These are phyloP conservation scores for Paracyprichromis sp. DNA, from an alignment of 2,113 vertebrate genomes.

Conservation along the genomic window DNA sequence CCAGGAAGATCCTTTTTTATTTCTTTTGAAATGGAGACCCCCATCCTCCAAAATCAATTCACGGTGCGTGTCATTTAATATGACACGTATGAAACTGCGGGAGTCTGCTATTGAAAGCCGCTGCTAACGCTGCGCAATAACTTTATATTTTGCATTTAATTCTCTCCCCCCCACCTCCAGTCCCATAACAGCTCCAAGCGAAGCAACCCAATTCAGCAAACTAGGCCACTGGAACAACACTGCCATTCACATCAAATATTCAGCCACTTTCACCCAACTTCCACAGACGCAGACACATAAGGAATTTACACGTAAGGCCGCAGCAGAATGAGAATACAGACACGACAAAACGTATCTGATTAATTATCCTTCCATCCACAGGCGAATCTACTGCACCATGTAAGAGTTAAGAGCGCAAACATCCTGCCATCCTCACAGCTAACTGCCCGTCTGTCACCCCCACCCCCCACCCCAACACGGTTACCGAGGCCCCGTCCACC, in stretches of 20 bases:
- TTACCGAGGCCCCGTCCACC: slow-evolving; percentile 7
- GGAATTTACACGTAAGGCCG: not conserved
- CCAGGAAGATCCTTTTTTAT: not conserved
- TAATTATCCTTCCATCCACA: not conserved
- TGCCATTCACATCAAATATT: slow-evolving; percentile 27
- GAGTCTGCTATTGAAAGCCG: not conserved
- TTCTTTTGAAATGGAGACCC: not conserved
- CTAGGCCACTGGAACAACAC: slow-evolving; percentile 9
- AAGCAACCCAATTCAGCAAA: not conserved
- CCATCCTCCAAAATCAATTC: not conserved
- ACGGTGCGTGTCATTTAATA: not conserved
- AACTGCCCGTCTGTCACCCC: not conserved
- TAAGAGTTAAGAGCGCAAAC: not conserved
- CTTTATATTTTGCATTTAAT: not conserved
- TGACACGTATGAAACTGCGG: not conserved
- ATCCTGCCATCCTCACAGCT: not conserved
- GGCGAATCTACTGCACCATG: not conserved
- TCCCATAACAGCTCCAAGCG: not conserved
- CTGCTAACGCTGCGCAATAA: not conserved
- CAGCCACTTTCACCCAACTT: slow-evolving; percentile 3
- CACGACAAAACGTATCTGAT: not conserved
- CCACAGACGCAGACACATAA: not conserved
- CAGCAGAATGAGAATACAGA: not conserved
- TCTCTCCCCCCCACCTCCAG: not conserved
- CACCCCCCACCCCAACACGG: not conserved